Conservation (phyloP, 2,113 vertebrate genomes). For the Astur gentilis region DNA sequence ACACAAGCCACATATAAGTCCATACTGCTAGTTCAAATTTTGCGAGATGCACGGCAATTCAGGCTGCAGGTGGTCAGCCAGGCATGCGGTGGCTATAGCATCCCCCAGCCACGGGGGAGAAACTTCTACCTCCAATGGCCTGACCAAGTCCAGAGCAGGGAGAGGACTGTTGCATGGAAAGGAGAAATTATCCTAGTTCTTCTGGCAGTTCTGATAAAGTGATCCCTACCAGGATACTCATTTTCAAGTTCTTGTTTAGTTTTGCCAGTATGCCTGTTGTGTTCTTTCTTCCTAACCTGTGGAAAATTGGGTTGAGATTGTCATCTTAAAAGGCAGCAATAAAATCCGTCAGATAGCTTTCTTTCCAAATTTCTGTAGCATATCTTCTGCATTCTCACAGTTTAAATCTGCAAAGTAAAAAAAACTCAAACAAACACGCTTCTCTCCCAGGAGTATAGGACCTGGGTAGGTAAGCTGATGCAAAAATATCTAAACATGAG, state of each 20-base stretch:
- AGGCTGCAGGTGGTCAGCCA: not conserved
- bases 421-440: not conserved
- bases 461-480: not conserved
- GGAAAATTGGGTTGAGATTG: not conserved
- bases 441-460: not conserved
- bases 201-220: not conserved
- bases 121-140: not conserved
- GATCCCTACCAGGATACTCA: not conserved
- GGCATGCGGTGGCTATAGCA: not conserved
- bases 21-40: not conserved
- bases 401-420: not conserved
- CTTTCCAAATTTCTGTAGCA: not conserved
- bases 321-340: not conserved
- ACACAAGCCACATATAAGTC: not conserved
- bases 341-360: not conserved
- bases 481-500: not conserved
- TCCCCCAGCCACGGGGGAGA: not conserved
- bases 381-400: not conserved
- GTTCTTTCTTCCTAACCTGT: not conserved
- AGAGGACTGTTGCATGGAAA: not conserved
- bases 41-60: not conserved
- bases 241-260: not conserved
- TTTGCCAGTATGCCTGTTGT: not conserved
- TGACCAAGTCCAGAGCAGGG: not conserved
- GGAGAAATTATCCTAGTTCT: not conserved